phyloP scores from a whole-genome alignment of 1,140 invertebrate species.

The Caenorhabditis remanei region DNA sequence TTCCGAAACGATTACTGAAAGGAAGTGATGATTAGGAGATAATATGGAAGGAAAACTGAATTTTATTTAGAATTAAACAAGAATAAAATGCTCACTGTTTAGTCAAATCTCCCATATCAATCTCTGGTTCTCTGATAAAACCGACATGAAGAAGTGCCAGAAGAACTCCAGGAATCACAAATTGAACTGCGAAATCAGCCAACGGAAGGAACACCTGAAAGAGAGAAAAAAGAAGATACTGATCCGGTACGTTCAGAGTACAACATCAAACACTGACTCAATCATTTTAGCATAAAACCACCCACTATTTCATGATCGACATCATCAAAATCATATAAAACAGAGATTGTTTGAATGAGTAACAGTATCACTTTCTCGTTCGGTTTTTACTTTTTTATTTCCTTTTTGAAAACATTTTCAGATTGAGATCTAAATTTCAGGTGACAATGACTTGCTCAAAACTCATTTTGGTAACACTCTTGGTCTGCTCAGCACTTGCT shows the following conservation, averaged over 20 bases:
- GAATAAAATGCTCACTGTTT: slow-evolving; percentile 61
- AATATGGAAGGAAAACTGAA: not conserved
- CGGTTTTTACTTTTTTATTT: not conserved
- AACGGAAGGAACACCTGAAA: slow-evolving; percentile 72
- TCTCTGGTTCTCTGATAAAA: slow-evolving; percentile 75
- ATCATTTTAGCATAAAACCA: slow-evolving; percentile 46
- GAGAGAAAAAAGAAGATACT: not conserved
- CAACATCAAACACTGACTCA: slow-evolving; percentile 25
- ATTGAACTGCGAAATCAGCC: slow-evolving; percentile 76
- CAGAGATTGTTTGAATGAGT: not conserved
- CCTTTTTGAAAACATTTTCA: not conserved
- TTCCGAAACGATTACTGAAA: slow-evolving; percentile 75
- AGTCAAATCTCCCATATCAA: slow-evolving; percentile 73
- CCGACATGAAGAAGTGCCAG: slow-evolving; percentile 74
- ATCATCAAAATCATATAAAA: slow-evolving; percentile 46
- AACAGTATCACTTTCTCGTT: not conserved
- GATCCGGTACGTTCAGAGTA: slow-evolving; percentile 10
- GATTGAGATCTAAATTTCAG: not conserved
- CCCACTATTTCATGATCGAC: slow-evolving; percentile 28
- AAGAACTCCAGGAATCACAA: slow-evolving; percentile 74
- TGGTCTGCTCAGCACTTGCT: not conserved
- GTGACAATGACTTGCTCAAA: not conserved
- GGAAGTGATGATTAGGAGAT: not conserved
- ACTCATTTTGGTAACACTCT: not conserved
- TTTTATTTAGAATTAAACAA: not conserved